Evolutionary conservation across 1,140 invertebrate species (phyloP).

Genomic region (Camponotus pennsylvanicus): DNA sequence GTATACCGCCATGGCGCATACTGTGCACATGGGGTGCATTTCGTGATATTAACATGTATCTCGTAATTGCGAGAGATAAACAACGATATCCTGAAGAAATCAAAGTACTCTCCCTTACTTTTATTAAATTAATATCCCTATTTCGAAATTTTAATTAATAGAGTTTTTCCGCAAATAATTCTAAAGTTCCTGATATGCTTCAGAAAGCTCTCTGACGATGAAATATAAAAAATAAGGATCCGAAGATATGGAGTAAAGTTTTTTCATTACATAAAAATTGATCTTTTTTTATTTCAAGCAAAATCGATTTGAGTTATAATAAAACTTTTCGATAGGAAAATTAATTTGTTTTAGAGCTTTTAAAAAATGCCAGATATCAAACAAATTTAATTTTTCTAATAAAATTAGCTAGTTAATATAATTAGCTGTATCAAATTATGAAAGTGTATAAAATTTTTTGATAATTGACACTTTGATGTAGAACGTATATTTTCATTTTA

Average conservation of each 20-base stretch:
- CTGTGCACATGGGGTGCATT: conserved; percentile 25
- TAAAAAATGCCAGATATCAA: background rate
- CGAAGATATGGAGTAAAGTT: background rate
- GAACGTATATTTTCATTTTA: too few relatives aligned
- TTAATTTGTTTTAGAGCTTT: background rate
- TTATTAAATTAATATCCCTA: background rate
- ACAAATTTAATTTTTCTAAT: too few relatives aligned
- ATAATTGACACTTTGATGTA: too few relatives aligned
- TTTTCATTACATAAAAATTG: background rate
- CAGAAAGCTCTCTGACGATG: background rate
- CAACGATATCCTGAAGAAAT: background rate
- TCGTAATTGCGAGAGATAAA: background rate
- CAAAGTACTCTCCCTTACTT: background rate
- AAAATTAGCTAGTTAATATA: too few relatives aligned
- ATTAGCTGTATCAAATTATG: too few relatives aligned
- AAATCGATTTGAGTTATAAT: background rate
- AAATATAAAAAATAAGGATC: background rate
- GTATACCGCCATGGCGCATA: conserved; percentile 34
- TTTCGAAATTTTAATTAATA: conserved; percentile 1
- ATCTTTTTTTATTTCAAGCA: background rate
- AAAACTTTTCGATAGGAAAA: background rate
- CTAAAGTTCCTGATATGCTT: background rate
- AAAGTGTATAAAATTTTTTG: too few relatives aligned
- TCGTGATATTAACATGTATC: background rate
- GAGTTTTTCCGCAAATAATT: background rate